phyloP scores from a whole-genome alignment of 2,888 invertebrate genomes.

The Lochmaea capreae region DNA sequence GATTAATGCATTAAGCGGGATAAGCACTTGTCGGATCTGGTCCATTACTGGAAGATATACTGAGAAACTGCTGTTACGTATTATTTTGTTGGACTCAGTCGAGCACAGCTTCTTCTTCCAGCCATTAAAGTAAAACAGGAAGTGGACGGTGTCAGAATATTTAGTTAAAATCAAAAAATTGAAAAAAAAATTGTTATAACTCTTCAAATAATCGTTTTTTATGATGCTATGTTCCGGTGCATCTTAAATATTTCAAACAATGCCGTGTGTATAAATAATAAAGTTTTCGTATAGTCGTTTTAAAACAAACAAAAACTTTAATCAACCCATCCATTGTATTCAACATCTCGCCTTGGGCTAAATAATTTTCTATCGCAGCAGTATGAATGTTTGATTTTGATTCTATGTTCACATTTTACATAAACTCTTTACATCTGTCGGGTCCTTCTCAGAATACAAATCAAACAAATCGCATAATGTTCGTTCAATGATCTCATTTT shows the following conservation, averaged over 20 bases:
- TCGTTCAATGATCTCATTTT: not conserved
- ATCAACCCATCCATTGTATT: conserved; percentile 1
- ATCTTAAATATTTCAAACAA: not conserved
- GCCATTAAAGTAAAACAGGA: not conserved
- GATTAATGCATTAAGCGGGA: conserved; percentile 40
- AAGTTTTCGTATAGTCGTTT: not conserved
- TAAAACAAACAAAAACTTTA: conserved; percentile 5
- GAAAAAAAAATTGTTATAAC: no score
- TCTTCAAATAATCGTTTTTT: no score
- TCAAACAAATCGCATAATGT: not conserved
- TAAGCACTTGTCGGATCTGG: conserved; percentile 30
- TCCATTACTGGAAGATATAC: conserved; percentile 28
- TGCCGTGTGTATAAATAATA: not conserved
- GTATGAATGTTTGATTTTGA: conserved; percentile 11
- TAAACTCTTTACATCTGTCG: conserved; percentile 17
- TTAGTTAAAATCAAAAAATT: no score
- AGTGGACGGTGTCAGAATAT: not conserved
- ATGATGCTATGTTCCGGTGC: no score
- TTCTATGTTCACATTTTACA: conserved; percentile 3
- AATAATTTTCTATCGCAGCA: conserved; percentile 14
- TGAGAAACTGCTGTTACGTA: conserved; percentile 21
- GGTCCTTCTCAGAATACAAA: conserved; percentile 3
- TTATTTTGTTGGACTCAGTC: conserved; percentile 13
- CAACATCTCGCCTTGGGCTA: not conserved
- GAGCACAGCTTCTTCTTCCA: not conserved